Conservation (phyloP, 2,888 invertebrate species). For the Schrankia costaestrigalis region DNA sequence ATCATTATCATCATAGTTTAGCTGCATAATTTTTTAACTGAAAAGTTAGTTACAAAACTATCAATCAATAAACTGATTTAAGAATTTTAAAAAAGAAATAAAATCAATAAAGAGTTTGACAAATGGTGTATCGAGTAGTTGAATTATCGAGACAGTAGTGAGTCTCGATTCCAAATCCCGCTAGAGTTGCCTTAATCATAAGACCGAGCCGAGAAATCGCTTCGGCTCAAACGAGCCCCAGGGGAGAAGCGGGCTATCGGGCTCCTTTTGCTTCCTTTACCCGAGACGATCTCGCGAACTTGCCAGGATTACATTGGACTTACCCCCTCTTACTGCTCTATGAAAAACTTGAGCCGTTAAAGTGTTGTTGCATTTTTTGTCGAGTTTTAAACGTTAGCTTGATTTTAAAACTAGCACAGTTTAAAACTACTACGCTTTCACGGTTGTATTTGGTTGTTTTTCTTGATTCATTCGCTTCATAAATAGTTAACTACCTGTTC, state of each 20-base stretch:
- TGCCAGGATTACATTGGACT: conserved; percentile 58
- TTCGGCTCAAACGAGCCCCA: conserved; percentile 70
- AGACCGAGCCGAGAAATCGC: conserved; percentile 75
- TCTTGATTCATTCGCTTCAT: conserved; percentile 22
- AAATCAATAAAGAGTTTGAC: conserved; percentile 23
- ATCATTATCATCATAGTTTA: too few relatives aligned
- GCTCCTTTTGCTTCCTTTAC: conserved; percentile 51
- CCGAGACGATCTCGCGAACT: conserved; percentile 44
- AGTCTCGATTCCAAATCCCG: conserved; percentile 59
- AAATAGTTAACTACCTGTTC: conserved; percentile 20
- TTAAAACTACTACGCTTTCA: conserved; percentile 34
- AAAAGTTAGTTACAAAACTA: too few relatives aligned
- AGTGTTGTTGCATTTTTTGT: conserved; percentile 52
- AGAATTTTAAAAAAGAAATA: too few relatives aligned
- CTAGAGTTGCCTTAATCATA: conserved; percentile 76
- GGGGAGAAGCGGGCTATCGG: conserved; percentile 57
- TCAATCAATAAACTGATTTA: too few relatives aligned
- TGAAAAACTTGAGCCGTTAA: conserved; percentile 53
- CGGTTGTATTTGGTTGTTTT: conserved; percentile 19
- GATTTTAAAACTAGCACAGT: conserved; percentile 36
- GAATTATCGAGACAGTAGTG: conserved; percentile 29
- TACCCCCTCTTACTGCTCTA: conserved; percentile 43
- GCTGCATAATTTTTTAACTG: too few relatives aligned
- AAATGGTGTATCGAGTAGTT: conserved; percentile 21
- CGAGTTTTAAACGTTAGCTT: conserved; percentile 43